A percentile compares a stretch with the other conserved stretches of the same genome.
phyloP scores from a whole-genome alignment of 2,113 vertebrate species.

The Malaclemys terrapin region DNA sequence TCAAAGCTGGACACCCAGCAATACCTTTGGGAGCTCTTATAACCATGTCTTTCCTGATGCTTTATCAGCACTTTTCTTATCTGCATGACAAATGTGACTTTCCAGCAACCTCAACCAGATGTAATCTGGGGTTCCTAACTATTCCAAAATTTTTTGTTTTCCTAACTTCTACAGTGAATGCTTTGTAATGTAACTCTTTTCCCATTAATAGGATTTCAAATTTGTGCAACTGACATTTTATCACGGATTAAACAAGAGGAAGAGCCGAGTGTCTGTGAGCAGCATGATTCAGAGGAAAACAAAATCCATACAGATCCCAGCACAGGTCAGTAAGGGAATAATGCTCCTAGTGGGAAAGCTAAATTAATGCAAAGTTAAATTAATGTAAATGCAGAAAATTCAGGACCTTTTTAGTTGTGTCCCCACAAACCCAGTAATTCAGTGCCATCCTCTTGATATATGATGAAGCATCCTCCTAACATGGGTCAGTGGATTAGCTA shows the following conservation, averaged over 20 bases:
- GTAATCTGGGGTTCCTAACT: no score
- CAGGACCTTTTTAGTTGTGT: neutral
- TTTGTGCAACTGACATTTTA: conserved; percentile 43
- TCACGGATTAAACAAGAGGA: conserved; percentile 81
- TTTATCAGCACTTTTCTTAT: fast-evolving
- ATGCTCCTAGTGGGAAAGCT: neutral
- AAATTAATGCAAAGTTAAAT: neutral
- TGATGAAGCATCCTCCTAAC: fast-evolving
- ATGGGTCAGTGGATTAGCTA: fast-evolving
- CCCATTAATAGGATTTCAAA: conserved; percentile 67
- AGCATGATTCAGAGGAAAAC: conserved; percentile 19
- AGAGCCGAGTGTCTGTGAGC: conserved; percentile 58
- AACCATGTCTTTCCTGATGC: fast-evolving
- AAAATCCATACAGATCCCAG: conserved; percentile 39
- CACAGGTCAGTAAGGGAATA: conserved; percentile 56
- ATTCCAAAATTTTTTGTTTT: fast-evolving
- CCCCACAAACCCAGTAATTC: fast-evolving
- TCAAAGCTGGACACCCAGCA: neutral
- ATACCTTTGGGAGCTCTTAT: neutral
- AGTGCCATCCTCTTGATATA: neutral
- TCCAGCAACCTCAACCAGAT: no score
- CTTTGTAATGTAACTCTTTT: neutral
- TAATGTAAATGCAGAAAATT: neutral
- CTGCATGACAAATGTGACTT: neutral
- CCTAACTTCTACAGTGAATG: neutral